These are phyloP conservation scores for Chrysomallon squamiferum DNA, from an alignment of 1,140 invertebrate genomes.

Conservation along the genomic window DNA sequence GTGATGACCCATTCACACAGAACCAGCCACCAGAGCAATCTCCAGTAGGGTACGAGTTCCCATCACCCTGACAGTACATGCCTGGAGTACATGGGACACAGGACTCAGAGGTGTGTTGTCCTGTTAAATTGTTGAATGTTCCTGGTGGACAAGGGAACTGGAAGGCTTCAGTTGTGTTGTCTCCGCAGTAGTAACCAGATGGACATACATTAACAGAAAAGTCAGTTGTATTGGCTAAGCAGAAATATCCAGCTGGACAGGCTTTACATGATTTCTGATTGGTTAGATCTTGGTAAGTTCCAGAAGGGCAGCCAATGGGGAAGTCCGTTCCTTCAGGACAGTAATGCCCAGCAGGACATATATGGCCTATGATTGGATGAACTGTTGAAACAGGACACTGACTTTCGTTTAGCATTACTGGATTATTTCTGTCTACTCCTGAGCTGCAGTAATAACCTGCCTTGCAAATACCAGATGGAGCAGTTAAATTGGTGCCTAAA, in stretches of 20 bases:
- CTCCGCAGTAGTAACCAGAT: conserved; percentile 51
- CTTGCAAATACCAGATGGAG: conserved; percentile 44
- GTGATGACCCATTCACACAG: conserved; percentile 50
- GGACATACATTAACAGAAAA: conserved; percentile 50
- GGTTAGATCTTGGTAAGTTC: conserved; percentile 54
- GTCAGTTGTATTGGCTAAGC: conserved; percentile 52
- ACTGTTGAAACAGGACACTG: conserved; percentile 53
- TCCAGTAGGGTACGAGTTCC: conserved; percentile 49
- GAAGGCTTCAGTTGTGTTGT: conserved; percentile 47
- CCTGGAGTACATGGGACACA: conserved; percentile 49
- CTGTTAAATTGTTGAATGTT: conserved; percentile 50
- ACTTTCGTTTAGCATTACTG: conserved; percentile 47
- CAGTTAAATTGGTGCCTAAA: conserved; percentile 50
- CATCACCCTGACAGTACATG: conserved; percentile 53
- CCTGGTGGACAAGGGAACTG: conserved; percentile 49
- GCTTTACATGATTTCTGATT: conserved; percentile 48
- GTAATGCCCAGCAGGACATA: conserved; percentile 57
- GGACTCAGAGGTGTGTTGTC: conserved; percentile 29
- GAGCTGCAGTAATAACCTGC: conserved; percentile 54
- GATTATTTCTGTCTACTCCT: conserved; percentile 47
- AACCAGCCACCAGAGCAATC: conserved; percentile 57
- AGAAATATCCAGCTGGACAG: conserved; percentile 56
- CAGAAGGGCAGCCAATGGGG: conserved; percentile 55
- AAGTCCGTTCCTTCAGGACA: conserved; percentile 52
- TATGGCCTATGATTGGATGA: conserved; percentile 55